phyloP scores from a whole-genome alignment of 2,113 vertebrate genomes.

The human (Homo sapiens) region GRCh38 chr1:174757001-174757500 shows the following conservation, averaged over 20 bases:
- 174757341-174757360: background rate
- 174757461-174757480: background rate
- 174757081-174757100: too few species aligned
- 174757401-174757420: background rate
- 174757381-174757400: background rate
- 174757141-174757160: too few species aligned
- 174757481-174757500: background rate
- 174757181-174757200: too few species aligned
- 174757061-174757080: too few species aligned
- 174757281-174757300: background rate
- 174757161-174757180: too few species aligned
- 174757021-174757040: too few species aligned
- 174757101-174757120: too few species aligned
- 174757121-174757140: too few species aligned
- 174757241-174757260: background rate
- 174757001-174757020: too few species aligned
- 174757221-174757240: background rate
- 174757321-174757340: background rate
- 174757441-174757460: background rate
- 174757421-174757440: background rate
- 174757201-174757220: background rate
- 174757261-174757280: background rate
- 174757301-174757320: background rate
- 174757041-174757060: too few species aligned
- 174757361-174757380: background rate